Evolutionary conservation across 2,888 invertebrate genomes (phyloP), one percentile per base, ranked within the genome.

Genomic region (Malacosoma neustria): DNA sequence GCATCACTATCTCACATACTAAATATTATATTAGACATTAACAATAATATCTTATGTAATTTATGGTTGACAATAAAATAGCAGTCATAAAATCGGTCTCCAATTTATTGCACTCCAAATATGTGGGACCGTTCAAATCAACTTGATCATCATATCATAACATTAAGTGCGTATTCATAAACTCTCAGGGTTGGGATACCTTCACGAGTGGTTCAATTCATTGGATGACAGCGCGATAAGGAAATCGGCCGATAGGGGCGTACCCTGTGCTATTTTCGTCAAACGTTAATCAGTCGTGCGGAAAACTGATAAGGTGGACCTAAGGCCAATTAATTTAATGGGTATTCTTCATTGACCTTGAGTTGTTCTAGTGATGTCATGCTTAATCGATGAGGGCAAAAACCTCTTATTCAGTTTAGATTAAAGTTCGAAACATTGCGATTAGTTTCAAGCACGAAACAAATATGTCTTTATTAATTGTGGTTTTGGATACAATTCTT

Each of bases 261-360:
- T 54, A 55, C 61, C 59, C 48, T 48, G 62, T 60, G 72, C 74
- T 70, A 77, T 73, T 77, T 74, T 69, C 60, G 71, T 71, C 70
- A 73, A 79, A 68, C 76, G 79, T 81, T 80, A 80, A 82, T 81
- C 81, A 79, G 68, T 58, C 62, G 64, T 56, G 68, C 74, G 72
- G 72, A 79, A 79, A 74, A 77, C 76, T 76, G 81, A 81, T 81
- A 82, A 77, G 69, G 60, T 57, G 61, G 65, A 67, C 76, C 71
- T 72, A 69, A 69, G 61, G 54, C 72, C 79, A 81, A 81, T 82
- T 81, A 80, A 80, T 55, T 71, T 77, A 81, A 81, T 81, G 71
- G 73, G 59, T 65, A 75, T 79, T 76, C 74, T 74, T 79, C 74
- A 65, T 60, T 46, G 57, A 63, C 63, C 66, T 62, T 63, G 22